Base-by-base conservation (phyloP, 1,140 invertebrate genomes). In the Ceratosolen solmsi region DNA sequence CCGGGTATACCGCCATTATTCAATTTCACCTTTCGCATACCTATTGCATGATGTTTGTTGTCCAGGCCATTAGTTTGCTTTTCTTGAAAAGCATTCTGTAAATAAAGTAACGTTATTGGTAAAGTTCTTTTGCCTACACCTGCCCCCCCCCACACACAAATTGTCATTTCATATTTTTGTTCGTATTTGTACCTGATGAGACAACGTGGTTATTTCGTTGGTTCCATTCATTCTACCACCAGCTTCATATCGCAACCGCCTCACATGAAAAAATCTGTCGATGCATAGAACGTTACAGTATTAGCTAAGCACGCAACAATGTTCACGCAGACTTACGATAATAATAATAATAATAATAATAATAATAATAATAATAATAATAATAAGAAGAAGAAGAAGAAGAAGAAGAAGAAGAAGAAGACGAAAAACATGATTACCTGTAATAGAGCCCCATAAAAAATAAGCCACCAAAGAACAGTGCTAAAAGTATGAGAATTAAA, bases 381-480 rank as follows among this genome's bases (percentile, higher is more conserved):
- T n/a, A n/a, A n/a, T n/a, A n/a, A n/a, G n/a, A n/a, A n/a, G n/a
- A n/a, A n/a, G n/a, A n/a, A n/a, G n/a, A n/a, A n/a, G n/a, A n/a
- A n/a, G n/a, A n/a, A n/a, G n/a, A n/a, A n/a, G n/a, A n/a, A n/a
- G n/a, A n/a, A n/a, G n/a, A n/a, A n/a, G n/a, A n/a, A n/a, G n/a
- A n/a, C n/a, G n/a, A n/a, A n/a, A n/a, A n/a, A n/a, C n/a, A 56
- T 78, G 79, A 33, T 82, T 91, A 94, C 91, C 94, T 94, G 88
- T 97, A 97, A 89, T 98, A 98, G 0, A 98, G 87, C 8, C 95
- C 90, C 96, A 98, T 97, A 87, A 97, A 97, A 20, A 94, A 90
- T 49, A 98, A 93, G n/a, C 96, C 96, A 41, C 92, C 91, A n/a
- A 93, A 89, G 91, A 97, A 97, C 58, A 95, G 92, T 46, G 51